These are phyloP conservation scores for Spilarctia lutea DNA, from an alignment of 2,888 invertebrate species.

Conservation along the genomic window DNA sequence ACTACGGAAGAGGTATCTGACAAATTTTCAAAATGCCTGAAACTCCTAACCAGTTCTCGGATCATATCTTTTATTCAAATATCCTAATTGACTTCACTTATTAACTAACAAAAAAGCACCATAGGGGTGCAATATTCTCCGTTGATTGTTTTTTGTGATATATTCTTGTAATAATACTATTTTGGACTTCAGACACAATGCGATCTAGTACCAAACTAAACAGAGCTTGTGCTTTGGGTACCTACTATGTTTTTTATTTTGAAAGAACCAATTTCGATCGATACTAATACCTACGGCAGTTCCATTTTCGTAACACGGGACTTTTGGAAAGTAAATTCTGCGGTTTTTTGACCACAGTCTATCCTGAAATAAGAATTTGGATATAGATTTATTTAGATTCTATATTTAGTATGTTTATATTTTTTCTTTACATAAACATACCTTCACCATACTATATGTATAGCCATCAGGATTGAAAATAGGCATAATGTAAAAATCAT, in stretches of 20 bases:
- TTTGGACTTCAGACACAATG: too few species aligned
- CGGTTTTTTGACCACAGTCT: conserved; percentile 74
- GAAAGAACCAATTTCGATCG: conserved; percentile 74
- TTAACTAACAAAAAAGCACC: too few species aligned
- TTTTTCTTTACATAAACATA: conserved; percentile 34
- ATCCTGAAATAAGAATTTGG: conserved; percentile 56
- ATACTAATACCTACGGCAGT: conserved; percentile 69
- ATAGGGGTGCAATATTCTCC: not conserved
- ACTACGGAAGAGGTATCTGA: too few species aligned
- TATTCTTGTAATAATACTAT: not conserved
- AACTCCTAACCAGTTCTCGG: too few species aligned
- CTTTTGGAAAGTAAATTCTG: conserved; percentile 60
- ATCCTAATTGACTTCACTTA: too few species aligned
- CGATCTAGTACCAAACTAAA: too few species aligned
- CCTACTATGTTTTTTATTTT: conserved; percentile 23
- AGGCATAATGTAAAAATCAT: conserved; percentile 74
- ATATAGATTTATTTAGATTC: not conserved
- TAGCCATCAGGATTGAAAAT: conserved; percentile 81
- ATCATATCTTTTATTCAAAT: too few species aligned
- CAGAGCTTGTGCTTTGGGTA: not conserved
- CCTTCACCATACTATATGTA: conserved; percentile 64
- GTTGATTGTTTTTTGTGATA: not conserved
- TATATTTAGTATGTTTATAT: too few species aligned
- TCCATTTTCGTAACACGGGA: conserved; percentile 52
- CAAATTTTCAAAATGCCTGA: too few species aligned